Conservation (phyloP, 1,140 invertebrate genomes). For the Hestina assimilis region DNA sequence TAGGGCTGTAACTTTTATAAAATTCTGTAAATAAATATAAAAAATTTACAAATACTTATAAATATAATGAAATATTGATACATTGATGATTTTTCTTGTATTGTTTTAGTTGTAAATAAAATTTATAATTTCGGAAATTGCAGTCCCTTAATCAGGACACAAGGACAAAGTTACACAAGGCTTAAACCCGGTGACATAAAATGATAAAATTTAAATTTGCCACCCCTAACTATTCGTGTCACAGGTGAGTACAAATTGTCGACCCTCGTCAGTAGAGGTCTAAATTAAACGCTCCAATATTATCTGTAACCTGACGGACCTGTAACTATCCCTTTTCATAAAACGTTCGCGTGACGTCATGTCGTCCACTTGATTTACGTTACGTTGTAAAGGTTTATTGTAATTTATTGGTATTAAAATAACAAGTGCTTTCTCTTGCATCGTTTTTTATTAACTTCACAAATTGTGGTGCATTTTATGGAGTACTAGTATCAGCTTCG, state of each 20-base stretch:
- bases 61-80: too few species aligned
- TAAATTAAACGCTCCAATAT: slow-evolving; percentile 23
- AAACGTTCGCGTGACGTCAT: not conserved
- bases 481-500: too few species aligned
- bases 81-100: too few species aligned
- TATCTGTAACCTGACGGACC: not conserved
- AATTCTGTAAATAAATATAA: not conserved
- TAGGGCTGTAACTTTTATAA: not conserved
- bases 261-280: slow-evolving; percentile 20
- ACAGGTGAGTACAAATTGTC: slow-evolving; percentile 22
- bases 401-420: not conserved
- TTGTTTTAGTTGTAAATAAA: too few species aligned
- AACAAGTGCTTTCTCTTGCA: too few species aligned
- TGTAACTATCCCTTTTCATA: slow-evolving; percentile 12
- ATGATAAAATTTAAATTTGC: not conserved
- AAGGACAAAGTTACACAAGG: not conserved
- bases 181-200: not conserved
- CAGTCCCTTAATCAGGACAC: not conserved
- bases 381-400: not conserved
- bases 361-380: slow-evolving; percentile 4
- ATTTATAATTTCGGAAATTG: too few species aligned
- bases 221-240: slow-evolving; percentile 4
- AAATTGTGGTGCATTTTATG: too few species aligned
- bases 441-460: too few species aligned
- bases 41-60: too few species aligned